These are phyloP conservation scores for Drosophila ironensis DNA, from an alignment of 1,140 invertebrate genomes.

Conservation along the genomic window DNA sequence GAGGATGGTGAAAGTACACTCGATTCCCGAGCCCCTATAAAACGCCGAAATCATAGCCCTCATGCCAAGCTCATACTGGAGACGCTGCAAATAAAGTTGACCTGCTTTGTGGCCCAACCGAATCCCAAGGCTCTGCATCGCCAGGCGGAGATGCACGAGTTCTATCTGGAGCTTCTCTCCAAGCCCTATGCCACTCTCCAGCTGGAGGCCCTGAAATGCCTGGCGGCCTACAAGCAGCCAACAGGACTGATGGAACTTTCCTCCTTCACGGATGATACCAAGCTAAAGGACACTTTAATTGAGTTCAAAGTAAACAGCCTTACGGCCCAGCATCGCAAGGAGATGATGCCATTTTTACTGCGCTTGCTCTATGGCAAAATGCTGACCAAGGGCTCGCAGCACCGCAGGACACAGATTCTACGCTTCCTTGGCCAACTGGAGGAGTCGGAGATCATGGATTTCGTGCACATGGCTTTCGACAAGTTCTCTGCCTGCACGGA, in stretches of 20 bases:
- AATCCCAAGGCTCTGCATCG: constrained; percentile 91
- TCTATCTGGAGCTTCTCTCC: constrained; percentile 90
- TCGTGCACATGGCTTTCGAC: constrained; percentile 92
- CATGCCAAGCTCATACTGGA: constrained; percentile 64
- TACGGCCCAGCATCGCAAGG: constrained; percentile 87
- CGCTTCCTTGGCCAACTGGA: constrained; percentile 92
- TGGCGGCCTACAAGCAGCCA: constrained; percentile 92
- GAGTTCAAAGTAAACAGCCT: constrained; percentile 88
- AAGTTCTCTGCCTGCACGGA: constrained; percentile 86
- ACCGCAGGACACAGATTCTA: constrained; percentile 89
- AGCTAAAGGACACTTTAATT: constrained; percentile 92
- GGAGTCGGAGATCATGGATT: constrained; percentile 89
- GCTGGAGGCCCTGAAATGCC: constrained; percentile 91
- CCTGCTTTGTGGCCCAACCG: constrained; percentile 90
- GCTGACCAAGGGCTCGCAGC: constrained; percentile 88
- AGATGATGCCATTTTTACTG: constrained; percentile 91
- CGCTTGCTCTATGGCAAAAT: constrained; percentile 96
- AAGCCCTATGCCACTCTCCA: constrained; percentile 91
- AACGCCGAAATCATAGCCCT: constrained; percentile 23
- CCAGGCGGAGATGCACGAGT: constrained; percentile 88
- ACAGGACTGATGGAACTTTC: constrained; percentile 87
- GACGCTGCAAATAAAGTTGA: constrained; percentile 82
- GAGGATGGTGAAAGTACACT: constrained; percentile 31
- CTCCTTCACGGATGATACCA: constrained; percentile 92
- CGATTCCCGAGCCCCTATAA: constrained; percentile 12